A percentile compares a stretch with the other conserved stretches of the same genome.
Conservation (phyloP, 2,797 vertebrate genomes). For the Nasua narica region DNA sequence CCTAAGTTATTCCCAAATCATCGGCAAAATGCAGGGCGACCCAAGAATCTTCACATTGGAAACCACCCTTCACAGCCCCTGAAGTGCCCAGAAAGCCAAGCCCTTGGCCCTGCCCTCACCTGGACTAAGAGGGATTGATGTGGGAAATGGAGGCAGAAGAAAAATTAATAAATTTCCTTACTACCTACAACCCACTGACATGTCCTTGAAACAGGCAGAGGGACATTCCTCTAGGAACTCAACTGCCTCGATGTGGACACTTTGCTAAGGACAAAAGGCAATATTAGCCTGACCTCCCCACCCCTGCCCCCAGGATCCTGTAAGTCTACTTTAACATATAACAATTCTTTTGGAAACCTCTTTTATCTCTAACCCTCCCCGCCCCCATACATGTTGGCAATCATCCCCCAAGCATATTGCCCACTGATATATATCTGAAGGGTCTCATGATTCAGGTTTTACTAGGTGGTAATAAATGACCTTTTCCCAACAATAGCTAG, state of each 20-base stretch:
- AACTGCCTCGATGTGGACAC: no score
- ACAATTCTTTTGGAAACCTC: neutral
- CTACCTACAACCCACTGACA: neutral
- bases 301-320: no score
- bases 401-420: neutral
- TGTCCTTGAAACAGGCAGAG: no score
- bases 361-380: neutral
- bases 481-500: neutral
- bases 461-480: neutral
- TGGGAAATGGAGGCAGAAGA: neutral
- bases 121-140: neutral
- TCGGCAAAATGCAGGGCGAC: neutral
- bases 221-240: no score
- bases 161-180: neutral
- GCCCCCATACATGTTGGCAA: neutral
- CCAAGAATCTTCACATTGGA: neutral
- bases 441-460: neutral
- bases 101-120: neutral
- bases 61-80: neutral
- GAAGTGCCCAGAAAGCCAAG: neutral
- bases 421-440: no score
- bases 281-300: no score
- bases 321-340: neutral
- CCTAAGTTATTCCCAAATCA: neutral
- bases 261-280: no score